A percentile compares a stretch with the other conserved stretches of the same genome.
Conservation (phyloP, 2,888 invertebrate species). For the Allygus modestus region DNA sequence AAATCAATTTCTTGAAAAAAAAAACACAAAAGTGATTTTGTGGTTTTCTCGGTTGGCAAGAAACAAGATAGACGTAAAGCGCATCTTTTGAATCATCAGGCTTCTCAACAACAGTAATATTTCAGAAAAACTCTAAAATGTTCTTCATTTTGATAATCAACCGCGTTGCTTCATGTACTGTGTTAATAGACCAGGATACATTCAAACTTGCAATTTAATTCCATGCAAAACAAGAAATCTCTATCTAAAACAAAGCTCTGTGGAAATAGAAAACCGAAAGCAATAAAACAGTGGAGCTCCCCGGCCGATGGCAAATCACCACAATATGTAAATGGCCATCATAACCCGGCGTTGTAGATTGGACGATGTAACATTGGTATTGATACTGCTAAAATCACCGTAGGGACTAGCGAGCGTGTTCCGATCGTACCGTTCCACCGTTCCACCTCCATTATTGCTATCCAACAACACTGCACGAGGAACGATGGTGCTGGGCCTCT, state of each 20-base stretch:
- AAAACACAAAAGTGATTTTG: too few relatives aligned
- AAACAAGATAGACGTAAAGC: too few relatives aligned
- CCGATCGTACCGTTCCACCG: constrained; percentile 28
- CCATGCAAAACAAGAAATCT: constrained; percentile 6
- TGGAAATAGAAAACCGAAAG: constrained; percentile 32
- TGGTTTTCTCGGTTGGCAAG: too few relatives aligned
- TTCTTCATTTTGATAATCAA: too few relatives aligned
- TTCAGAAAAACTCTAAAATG: too few relatives aligned
- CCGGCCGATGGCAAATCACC: constrained; percentile 33
- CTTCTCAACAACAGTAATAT: too few relatives aligned
- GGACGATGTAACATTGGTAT: constrained; percentile 49
- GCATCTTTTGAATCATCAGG: too few relatives aligned
- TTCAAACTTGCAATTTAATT: background rate
- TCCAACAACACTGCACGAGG: constrained; percentile 38
- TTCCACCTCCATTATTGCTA: constrained; percentile 22
- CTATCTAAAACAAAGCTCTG: constrained; percentile 25
- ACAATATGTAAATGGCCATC: constrained; percentile 48
- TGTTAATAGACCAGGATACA: too few relatives aligned
- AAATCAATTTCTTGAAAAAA: too few relatives aligned
- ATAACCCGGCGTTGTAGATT: constrained; percentile 38
- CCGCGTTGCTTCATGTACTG: too few relatives aligned
- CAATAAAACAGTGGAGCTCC: constrained; percentile 5
- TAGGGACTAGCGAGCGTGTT: constrained; percentile 13
- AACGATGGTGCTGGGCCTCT: constrained; percentile 15
- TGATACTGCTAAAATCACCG: constrained; percentile 58